phyloP scores from a whole-genome alignment of 2,888 invertebrate species.

The Cylindroiulus punctatus region DNA sequence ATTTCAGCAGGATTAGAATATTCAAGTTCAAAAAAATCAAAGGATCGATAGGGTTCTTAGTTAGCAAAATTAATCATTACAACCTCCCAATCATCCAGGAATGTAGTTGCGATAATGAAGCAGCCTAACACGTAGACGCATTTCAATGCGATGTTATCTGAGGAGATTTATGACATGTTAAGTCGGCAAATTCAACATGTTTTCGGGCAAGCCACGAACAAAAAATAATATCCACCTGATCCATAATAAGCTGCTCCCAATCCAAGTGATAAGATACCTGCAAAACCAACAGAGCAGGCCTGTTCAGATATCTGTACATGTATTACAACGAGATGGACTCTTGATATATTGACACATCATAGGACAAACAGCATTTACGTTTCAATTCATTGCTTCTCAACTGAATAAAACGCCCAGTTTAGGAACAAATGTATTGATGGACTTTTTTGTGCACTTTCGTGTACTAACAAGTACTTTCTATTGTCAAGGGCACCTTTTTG shows the following conservation, averaged over 20 bases:
- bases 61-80: background rate
- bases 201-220: background rate
- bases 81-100: slow-evolving; percentile 57
- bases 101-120: slow-evolving; percentile 50
- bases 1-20: background rate
- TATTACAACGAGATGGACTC: background rate
- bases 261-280: slow-evolving; percentile 56
- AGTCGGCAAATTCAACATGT: background rate
- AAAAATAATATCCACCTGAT: slow-evolving; percentile 51
- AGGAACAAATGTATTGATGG: too few relatives aligned
- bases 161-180: background rate
- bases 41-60: background rate
- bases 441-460: too few relatives aligned
- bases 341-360: background rate
- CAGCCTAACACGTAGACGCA: slow-evolving; percentile 52
- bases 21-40: background rate
- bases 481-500: too few relatives aligned
- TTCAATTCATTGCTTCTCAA: too few relatives aligned
- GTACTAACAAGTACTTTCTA: too few relatives aligned
- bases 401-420: too few relatives aligned
- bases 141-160: slow-evolving; percentile 53
- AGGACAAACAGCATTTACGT: too few relatives aligned
- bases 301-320: background rate
- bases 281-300: slow-evolving; percentile 46
- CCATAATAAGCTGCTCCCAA: slow-evolving; percentile 57